These are phyloP conservation scores for Pteria penguin DNA, from an alignment of 2,888 invertebrate species.

Conservation along the genomic window DNA sequence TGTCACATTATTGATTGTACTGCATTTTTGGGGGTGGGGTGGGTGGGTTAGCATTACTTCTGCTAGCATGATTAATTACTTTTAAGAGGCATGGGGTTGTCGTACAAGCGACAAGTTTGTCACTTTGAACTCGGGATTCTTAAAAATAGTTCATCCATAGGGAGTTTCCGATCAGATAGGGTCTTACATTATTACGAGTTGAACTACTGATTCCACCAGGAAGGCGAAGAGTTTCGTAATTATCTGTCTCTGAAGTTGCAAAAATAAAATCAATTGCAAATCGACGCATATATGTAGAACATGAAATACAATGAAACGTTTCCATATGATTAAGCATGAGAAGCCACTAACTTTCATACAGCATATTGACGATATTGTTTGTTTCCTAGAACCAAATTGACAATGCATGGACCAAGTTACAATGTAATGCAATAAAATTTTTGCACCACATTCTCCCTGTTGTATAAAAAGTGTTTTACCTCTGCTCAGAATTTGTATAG, in stretches of 20 bases:
- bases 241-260: constrained; percentile 27
- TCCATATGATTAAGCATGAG: not conserved
- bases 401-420: not conserved
- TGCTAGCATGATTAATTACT: constrained; percentile 19
- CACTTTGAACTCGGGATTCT: constrained; percentile 27
- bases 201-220: constrained; percentile 31
- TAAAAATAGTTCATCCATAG: constrained; percentile 32
- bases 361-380: not conserved
- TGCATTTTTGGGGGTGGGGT: constrained; percentile 26
- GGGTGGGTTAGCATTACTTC: constrained; percentile 31
- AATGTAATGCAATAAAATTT: not conserved
- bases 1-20: constrained; percentile 39
- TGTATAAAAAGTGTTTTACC: not conserved
- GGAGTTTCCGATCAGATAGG: constrained; percentile 41
- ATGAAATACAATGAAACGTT: not conserved
- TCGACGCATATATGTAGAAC: not conserved
- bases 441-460: not conserved
- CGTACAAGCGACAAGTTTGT: constrained; percentile 43
- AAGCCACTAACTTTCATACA: not conserved
- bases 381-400: not conserved
- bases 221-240: constrained; percentile 6
- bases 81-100: constrained; percentile 38
- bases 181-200: constrained; percentile 10
- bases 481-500: not conserved
- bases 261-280: not conserved